Percentiles rank a stretch among this genome's conserved stretches.
These are phyloP conservation scores for Melanogrammus aeglefinus DNA, from an alignment of 2,797 vertebrate species.

Conservation along the genomic window DNA sequence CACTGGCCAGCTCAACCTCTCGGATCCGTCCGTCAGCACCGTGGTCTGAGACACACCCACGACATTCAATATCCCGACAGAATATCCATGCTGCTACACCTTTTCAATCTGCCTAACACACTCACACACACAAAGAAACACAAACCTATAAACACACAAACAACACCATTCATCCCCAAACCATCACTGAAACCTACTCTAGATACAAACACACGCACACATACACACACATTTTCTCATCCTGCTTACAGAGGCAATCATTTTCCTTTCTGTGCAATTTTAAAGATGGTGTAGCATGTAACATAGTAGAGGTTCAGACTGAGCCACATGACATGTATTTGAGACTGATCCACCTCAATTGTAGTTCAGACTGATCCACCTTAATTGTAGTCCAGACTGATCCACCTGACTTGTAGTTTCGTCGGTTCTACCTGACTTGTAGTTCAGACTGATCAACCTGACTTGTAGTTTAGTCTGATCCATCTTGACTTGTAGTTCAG, in stretches of 20 bases:
- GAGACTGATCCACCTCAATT: too few relatives aligned
- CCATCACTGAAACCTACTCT: constrained; percentile 10
- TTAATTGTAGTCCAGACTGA: too few relatives aligned
- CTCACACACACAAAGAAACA: constrained; percentile 49
- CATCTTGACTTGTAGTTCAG: too few relatives aligned
- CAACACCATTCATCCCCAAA: constrained; percentile 8
- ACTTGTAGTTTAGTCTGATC: too few relatives aligned
- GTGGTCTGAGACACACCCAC: constrained; percentile 78
- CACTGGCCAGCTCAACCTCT: constrained; percentile 96
- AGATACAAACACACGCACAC: not conserved
- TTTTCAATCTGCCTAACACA: not conserved
- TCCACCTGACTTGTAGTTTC: too few relatives aligned
- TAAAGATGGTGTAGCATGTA: not conserved
- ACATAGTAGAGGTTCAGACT: not conserved
- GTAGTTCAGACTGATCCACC: too few relatives aligned
- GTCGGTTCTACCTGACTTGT: too few relatives aligned
- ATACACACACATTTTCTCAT: constrained; percentile 19
- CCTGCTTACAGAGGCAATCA: not conserved
- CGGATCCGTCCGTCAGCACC: constrained; percentile 97
- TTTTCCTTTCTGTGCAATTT: not conserved
- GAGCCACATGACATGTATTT: not conserved
- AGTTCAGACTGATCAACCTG: too few relatives aligned
- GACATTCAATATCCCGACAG: not conserved
- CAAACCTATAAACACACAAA: constrained; percentile 32
- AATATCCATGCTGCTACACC: constrained; percentile 48